Base-by-base conservation (phyloP, 2,888 invertebrate species). In the Pseudanteris insignis region DNA sequence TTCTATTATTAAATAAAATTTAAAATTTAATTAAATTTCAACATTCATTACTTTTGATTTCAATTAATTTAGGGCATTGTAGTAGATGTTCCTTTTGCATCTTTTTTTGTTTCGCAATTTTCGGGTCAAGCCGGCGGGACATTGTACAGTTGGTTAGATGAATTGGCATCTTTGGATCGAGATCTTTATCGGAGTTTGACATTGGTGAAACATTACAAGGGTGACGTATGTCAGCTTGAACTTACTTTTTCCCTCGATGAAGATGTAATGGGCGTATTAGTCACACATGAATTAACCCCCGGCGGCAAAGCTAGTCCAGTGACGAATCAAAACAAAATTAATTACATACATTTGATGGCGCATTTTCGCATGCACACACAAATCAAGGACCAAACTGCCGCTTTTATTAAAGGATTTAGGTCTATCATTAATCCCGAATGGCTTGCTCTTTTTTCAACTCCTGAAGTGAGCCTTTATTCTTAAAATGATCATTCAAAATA, bases 351-450 rank as follows among this genome's bases (percentile, higher is more conserved):
- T 81, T 84, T 94, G 75, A 96, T 96, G 94, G 99, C 99, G 0
- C 95, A 96, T 81, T 98, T 97, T 80, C 89, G 96, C 64, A 97
- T 99, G 94, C 94, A 97, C 79, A 90, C 92, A 5, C 98, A 98
- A 83, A 99, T 99, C 65, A 92, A 92, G 74, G 95, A 97, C 67
- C 99, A 99, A 82, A 96, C 96, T 0, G 88, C 90, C 34, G 95
- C 97, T 4, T 99, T 99, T 77, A 95, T 97, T 65, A 89, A 91
- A 72, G 99, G 98, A 1, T 99, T 99, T 78, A 87, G 95, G 64
- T 92, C 96, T 2, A 92, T 99, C 51, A 92, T 98, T 48, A 95
- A 94, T 79, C 90, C 91, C 0, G 96, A 97, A 67, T 97, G 97
- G 96, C 81, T 98, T 32, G 87, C 91, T 0, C 83, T 98, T 64